A percentile compares a stretch with the other conserved stretches of the same genome.
These are phyloP conservation scores for Oligia strigilis DNA, from an alignment of 2,888 invertebrate species.

Conservation along the genomic window DNA sequence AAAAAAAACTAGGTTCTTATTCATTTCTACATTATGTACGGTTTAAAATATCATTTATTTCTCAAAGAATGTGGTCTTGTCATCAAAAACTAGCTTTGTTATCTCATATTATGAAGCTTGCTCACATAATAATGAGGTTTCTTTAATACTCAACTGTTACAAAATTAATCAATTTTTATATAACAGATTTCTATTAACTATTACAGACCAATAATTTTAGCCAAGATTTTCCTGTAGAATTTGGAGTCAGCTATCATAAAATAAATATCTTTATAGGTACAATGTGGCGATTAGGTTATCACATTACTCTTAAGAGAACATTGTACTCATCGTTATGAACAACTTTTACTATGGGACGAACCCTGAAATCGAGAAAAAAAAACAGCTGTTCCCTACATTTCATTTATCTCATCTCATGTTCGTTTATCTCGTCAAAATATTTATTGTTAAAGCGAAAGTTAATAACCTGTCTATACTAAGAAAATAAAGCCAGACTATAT, in stretches of 20 bases:
- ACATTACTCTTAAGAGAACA: too few relatives aligned
- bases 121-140: background rate
- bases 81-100: background rate
- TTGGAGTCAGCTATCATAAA: background rate
- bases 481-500: too few relatives aligned
- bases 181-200: slow-evolving; percentile 1
- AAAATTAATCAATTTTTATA: slow-evolving; percentile 16
- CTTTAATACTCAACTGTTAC: background rate
- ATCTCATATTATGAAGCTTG: background rate
- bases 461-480: background rate
- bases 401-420: too few relatives aligned
- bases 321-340: too few relatives aligned
- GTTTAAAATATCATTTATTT: too few relatives aligned
- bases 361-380: too few relatives aligned
- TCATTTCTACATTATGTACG: background rate
- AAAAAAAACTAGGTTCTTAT: background rate
- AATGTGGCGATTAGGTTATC: too few relatives aligned
- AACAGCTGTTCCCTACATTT: too few relatives aligned
- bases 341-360: too few relatives aligned
- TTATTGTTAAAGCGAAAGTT: slow-evolving; percentile 11
- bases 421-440: background rate
- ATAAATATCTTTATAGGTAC: background rate
- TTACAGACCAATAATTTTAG: background rate
- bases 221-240: background rate
- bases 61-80: too few relatives aligned